Percentiles rank a stretch among this genome's conserved stretches.
Conservation (phyloP, 2,797 vertebrate species). For the Hydrolagus colliei region DNA sequence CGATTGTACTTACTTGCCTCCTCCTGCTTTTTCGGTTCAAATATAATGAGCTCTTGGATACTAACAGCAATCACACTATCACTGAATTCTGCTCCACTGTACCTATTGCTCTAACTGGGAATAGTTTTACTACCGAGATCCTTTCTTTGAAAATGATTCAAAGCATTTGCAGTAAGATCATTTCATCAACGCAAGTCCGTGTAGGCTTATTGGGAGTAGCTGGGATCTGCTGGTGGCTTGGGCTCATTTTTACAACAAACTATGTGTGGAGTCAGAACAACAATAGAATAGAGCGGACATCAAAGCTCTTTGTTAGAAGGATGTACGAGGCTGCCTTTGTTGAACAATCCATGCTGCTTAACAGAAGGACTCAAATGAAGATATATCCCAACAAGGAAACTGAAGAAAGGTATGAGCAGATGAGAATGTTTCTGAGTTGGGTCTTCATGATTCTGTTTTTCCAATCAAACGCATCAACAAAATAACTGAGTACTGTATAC, state of each 20-base stretch:
- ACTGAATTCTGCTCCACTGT: background rate
- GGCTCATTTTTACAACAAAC: background rate
- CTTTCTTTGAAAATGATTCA: background rate
- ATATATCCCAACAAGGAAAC: background rate
- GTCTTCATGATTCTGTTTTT: background rate
- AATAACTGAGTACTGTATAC: background rate
- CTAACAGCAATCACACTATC: background rate
- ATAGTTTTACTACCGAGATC: background rate
- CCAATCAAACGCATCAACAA: background rate
- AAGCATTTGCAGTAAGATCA: background rate
- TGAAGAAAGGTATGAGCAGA: background rate
- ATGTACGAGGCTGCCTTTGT: background rate
- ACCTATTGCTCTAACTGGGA: no score
- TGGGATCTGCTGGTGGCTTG: background rate
- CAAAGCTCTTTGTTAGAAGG: slow-evolving; percentile 6
- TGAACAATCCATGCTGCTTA: slow-evolving; percentile 13
- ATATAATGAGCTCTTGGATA: background rate
- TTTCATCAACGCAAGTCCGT: background rate
- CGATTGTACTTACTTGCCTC: background rate
- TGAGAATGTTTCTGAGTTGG: background rate
- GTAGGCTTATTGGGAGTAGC: background rate
- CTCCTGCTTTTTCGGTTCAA: background rate
- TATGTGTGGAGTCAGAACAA: background rate
- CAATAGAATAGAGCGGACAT: slow-evolving; percentile 8
- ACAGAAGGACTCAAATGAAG: background rate